Base-by-base conservation (phyloP, 1,140 invertebrate species). In the Aphelinus atriplicis region DNA sequence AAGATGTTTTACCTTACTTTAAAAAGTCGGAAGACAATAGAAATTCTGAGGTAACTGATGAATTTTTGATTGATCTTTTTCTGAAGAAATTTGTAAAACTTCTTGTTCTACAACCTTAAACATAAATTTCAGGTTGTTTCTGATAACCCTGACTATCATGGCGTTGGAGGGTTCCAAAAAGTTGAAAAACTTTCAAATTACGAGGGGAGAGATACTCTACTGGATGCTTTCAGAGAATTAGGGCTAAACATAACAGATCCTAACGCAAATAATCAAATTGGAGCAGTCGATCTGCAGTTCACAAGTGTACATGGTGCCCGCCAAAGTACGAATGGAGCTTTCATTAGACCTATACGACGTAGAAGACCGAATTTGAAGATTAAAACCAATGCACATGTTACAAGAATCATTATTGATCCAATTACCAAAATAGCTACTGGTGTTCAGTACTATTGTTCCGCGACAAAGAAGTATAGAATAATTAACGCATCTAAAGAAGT, bases 341-440 rank as follows among this genome's bases (percentile, higher is more conserved):
- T 61, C 51, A 71, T 71, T 26, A 46, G 57, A 7, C 68, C 68
- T 7, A 71, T 71, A 7, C 57, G 68, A 9, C 47, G 58, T 5
- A 60, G 57, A 71, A 55, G 68, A 48, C 5, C 45, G 7, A 71
- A 71, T 61, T 61, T 71, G 47, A 26, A 47, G 53, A 69, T 69
- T 2, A 69, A 42, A 7, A 58, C 57, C 46, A 45, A 69, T 57
- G 7, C 10, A 50, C 10, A 10, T n/a, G 48, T 7, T 0, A 65
- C 45, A 2, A 71, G 47, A 48, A 60, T 53, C 50, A 81, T 95
- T 2, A 93, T 96, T 79, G 91, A 95, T 86, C 87, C 87, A 6
- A 78, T 88, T 7, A 90, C 89, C 3, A 93, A 93, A 82, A 85
- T 86, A 73, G 93, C 94, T 3, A 87, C 90, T 76, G 94, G 93